A percentile compares a stretch with the other conserved stretches of the same genome.
Conservation (phyloP, 2,888 invertebrate genomes). For the Drosophila longiperda region DNA sequence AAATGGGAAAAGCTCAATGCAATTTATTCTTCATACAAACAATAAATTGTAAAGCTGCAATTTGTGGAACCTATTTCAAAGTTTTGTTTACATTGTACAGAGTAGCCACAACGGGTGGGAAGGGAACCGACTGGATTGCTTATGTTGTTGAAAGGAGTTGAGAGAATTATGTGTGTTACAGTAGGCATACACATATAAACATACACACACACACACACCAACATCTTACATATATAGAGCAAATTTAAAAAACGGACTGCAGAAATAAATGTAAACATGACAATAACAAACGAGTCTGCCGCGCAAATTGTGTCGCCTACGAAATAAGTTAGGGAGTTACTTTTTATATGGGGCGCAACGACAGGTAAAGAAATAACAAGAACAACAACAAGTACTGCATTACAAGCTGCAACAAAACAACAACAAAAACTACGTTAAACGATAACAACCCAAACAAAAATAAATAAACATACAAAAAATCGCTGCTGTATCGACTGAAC, state of each 20-base stretch:
- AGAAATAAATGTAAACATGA: constrained; percentile 19
- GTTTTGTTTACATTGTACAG: constrained; percentile 50
- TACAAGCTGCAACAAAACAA: constrained; percentile 24
- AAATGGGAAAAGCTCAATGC: constrained; percentile 20
- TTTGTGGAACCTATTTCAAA: constrained; percentile 16
- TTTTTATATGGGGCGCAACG: constrained; percentile 29
- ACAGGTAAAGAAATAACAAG: constrained; percentile 33
- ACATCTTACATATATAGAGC: not conserved
- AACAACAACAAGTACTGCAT: constrained; percentile 24
- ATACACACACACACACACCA: not conserved
- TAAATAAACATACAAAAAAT: constrained; percentile 6
- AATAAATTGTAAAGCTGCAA: constrained; percentile 13
- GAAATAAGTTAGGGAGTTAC: constrained; percentile 52
- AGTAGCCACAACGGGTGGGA: not conserved
- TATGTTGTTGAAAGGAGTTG: constrained; percentile 46
- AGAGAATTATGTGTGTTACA: constrained; percentile 54
- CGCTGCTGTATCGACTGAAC: not conserved
- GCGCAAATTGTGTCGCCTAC: constrained; percentile 44
- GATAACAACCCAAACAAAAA: constrained; percentile 17
- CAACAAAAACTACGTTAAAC: constrained; percentile 17
- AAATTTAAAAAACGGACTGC: constrained; percentile 4
- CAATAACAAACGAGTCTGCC: constrained; percentile 19
- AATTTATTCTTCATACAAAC: constrained; percentile 9
- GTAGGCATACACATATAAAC: constrained; percentile 22
- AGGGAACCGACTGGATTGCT: constrained; percentile 28